Evolutionary conservation across 2,113 vertebrate genomes (phyloP), one percentile per base, ranked within the genome.

Genomic region (Ptilonorhynchus violaceus): DNA sequence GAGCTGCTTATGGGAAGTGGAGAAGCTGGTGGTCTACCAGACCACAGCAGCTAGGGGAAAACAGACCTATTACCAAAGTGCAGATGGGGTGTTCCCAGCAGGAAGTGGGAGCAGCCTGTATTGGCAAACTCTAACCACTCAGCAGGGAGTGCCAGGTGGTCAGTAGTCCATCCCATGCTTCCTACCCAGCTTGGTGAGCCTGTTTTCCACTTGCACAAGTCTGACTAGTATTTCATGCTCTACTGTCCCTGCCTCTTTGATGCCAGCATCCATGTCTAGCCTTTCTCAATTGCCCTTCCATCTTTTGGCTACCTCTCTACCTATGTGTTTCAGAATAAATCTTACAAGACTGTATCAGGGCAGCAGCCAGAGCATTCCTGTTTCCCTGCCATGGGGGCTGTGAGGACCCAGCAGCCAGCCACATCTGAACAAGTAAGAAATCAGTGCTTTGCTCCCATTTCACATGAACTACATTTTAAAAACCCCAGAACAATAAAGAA

Each of bases 181-280:
- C 89, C 89, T 50, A 47, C 49, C 62, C 67, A 60, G 53, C 78
- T 16, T 13, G 47, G 63, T 66, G 46, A 88, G 85, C 76, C 47
- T 13, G 2, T 59, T 74, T 88, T 60, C 50, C 3, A 56, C 60
- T 72, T 49, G 41, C 33, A 78, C 80, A 70, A 78, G 92, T 74
- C 91, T 60, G 62, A 90, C 95, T 21, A 53, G 95, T 89, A 91
- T 94, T 96, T 95, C 93, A 50, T 7, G 69, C 90, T 91, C 64
- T 77, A 80, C 41, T 64, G 62, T 53, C 52, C 68, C 56, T n/a
- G 15, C 42, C 60, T 62, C 67, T 82, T 53, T 47, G 35, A 85
- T 28, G n/a, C 23, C 63, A 74, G 59, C 25, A 67, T 27, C 30
- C 42, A 62, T 5, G 64, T 33, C 74, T 50, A 69, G 46, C 50